A percentile compares a stretch with the other conserved stretches of the same genome.
Evolutionary conservation across 1,140 invertebrate species (phyloP).

Genomic region (Ptiloglossa arizonensis): DNA sequence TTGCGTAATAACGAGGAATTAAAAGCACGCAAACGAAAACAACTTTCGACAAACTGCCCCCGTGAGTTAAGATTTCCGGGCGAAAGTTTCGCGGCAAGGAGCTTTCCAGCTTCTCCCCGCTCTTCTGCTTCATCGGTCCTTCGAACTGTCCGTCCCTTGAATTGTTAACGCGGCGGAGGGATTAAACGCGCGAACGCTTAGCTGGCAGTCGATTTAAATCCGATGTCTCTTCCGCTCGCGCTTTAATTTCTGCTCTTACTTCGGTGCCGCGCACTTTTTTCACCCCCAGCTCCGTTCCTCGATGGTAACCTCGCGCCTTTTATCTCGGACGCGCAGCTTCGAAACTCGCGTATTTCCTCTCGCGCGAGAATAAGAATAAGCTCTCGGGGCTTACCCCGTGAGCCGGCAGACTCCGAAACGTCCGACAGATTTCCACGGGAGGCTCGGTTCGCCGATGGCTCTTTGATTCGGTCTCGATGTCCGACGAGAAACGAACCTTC

Average conservation of each 20-base stretch:
- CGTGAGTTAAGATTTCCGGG: constrained; percentile 20
- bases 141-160: constrained; percentile 4
- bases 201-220: constrained; percentile 27
- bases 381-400: neutral
- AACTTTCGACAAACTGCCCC: constrained; percentile 11
- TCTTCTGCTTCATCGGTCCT: neutral
- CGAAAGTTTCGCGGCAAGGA: constrained; percentile 8
- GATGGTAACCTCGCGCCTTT: neutral
- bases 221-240: constrained; percentile 16
- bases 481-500: too few relatives aligned
- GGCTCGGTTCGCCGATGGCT: too few relatives aligned
- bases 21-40: neutral
- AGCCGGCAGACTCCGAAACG: too few relatives aligned
- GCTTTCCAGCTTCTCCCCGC: neutral
- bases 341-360: neutral
- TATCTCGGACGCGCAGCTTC: neutral
- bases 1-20: neutral
- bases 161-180: constrained; percentile 36
- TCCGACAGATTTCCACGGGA: too few relatives aligned
- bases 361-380: neutral
- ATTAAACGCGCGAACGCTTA: constrained; percentile 23
- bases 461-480: too few relatives aligned
- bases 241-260: constrained; percentile 16
- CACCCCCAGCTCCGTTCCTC: too few relatives aligned
- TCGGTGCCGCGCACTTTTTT: neutral